Base-by-base conservation (phyloP, 2,797 vertebrate species). In the Tenualosa ilisha region DNA sequence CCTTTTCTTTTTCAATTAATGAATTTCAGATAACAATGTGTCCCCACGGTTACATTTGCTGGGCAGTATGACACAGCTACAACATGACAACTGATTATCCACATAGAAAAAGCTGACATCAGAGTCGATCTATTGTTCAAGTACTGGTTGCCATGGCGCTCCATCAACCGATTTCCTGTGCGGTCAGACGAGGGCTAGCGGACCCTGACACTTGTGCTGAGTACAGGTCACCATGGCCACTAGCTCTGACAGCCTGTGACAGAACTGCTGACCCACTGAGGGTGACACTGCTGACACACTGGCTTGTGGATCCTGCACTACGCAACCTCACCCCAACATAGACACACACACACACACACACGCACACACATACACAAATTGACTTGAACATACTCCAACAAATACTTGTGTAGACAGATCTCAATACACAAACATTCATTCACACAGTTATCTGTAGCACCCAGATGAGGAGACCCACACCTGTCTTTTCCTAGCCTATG, bases 171-270 rank as follows among this genome's bases (percentile, higher is more conserved):
- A 61, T 61, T 61, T 61, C 20, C 56, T 7, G 20, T 61, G 56
- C 22, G 56, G 56, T 61, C 56, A 24, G 22, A 61, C 22, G 51
- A 89, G 89, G 86, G 88, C 91, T 92, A 84, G 90, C 84, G 85
- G 72, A 81, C 59, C 61, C 88, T 93, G 93, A 94, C 93, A 94
- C 93, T 93, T 93, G 88, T 93, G 91, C 92, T 93, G 92, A 93
- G 91, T 85, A 20, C 85, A 89, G 92, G 93, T 93, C 93, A 92
- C 90, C 88, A 85, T 79, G 89, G 91, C 84, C 81, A 87, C 86
- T 37, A 84, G 0, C 40, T 61, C 88, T 91, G 92, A 92, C 54
- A 86, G 83, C 87, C 87, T 87, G 90, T 93, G 93, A 94, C 91
- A 93, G 91, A 93, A 92, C 84, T 91, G 93, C 93, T 93, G 92